Evolutionary conservation across 2,113 vertebrate genomes (phyloP), one percentile per base, ranked within the genome.

Genomic region (Tringa solitaria): DNA sequence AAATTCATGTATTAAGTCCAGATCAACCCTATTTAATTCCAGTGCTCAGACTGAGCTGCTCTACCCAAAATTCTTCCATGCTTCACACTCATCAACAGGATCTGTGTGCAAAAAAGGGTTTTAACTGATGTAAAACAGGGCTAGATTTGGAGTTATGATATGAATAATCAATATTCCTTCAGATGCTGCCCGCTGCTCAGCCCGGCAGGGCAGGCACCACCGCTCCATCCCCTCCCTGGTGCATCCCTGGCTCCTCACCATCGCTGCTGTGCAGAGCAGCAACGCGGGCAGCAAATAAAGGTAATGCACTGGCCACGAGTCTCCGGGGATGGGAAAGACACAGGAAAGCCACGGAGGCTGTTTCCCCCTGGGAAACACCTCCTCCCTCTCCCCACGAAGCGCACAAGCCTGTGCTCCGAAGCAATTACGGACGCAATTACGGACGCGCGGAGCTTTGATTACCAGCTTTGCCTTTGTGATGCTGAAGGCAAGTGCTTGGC

Each of bases 241-340:
- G 43, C 53, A 33, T 19, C 57, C 60, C 79, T 16, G 45, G 4
- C 67, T 72, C 56, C 2, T 28, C 5, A 1, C 56, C 26, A 4
- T 28, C 0, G 0, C 70, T 57, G 41, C 65, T 3, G 35, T 12
- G 73, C 67, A 8, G 46, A 14, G 13, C 2, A 2, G 46, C 59
- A 45, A 45, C 68, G 4, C 1, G 0, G 28, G 26, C 50, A 24
- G 17, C 46, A 54, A 60, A 10, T 4, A 43, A 26, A 45, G 11
- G 17, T 5, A n/a, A 14, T 0, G 5, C 27, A 6, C 19, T 15
- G 20, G 41, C 32, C 35, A 6, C 2, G 2, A 4, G 56, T 32
- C 43, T 59, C 32, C 27, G 1, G 37, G 67, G 46, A 33, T 19
- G 37, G 46, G 54, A 28, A 63, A 60, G 51, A 9, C n/a, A 26